Evolutionary conservation across 2,888 invertebrate genomes (phyloP).

Genomic region (Anthoptus insignis): DNA sequence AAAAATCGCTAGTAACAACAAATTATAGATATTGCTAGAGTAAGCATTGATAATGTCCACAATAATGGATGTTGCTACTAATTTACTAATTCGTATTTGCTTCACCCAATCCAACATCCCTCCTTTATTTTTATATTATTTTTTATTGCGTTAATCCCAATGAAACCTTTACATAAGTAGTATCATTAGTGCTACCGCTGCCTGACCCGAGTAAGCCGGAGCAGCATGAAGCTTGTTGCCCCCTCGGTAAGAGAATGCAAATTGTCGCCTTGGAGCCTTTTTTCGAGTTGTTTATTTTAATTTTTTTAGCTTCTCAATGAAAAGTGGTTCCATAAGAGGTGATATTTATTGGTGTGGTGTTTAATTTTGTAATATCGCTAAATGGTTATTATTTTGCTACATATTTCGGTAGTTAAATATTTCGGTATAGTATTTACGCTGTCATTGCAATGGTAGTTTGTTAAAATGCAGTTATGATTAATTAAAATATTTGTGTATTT

Average conservation of each 20-base stretch:
- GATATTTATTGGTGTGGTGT: constrained; percentile 71
- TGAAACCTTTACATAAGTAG: constrained; percentile 82
- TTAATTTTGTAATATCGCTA: constrained; percentile 63
- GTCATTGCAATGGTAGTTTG: constrained; percentile 44
- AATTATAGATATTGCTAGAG: constrained; percentile 62
- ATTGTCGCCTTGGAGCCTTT: constrained; percentile 52
- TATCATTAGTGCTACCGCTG: constrained; percentile 93
- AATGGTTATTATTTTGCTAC: constrained; percentile 52
- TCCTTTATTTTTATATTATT: constrained; percentile 68
- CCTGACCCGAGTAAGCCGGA: constrained; percentile 95
- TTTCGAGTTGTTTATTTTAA: constrained; percentile 37
- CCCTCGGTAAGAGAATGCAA: constrained; percentile 90
- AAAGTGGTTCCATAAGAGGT: constrained; percentile 68
- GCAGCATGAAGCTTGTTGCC: constrained; percentile 97
- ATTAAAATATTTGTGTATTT: background rate
- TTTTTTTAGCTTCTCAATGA: constrained; percentile 45
- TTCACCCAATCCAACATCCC: constrained; percentile 76
- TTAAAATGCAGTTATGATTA: constrained; percentile 19
- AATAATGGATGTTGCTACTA: constrained; percentile 76
- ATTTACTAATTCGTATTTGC: constrained; percentile 86
- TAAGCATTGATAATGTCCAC: constrained; percentile 68
- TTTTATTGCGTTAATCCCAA: constrained; percentile 76
- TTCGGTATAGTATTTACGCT: constrained; percentile 54
- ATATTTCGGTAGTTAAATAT: constrained; percentile 52
- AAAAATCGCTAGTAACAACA: constrained; percentile 57